Evolutionary conservation across 2,113 vertebrate genomes (phyloP).

Genomic region (Brachyhypopomus occidentalis): DNA sequence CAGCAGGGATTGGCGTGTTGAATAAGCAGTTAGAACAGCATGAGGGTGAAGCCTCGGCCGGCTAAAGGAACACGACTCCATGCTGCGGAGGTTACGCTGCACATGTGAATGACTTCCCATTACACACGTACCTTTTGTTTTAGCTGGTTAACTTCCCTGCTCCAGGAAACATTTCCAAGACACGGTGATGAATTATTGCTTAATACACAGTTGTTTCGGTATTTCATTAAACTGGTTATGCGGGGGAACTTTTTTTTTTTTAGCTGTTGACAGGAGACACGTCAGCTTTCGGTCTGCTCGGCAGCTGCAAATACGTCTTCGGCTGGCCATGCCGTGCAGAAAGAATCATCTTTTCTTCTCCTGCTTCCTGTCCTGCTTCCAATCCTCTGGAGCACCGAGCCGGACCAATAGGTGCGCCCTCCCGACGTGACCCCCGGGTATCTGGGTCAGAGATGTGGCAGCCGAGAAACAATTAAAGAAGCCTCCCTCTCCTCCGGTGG

Average conservation of each 20-base stretch:
- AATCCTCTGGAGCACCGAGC: constrained; percentile 26
- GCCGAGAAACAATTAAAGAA: constrained; percentile 77
- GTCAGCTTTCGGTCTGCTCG: constrained; percentile 29
- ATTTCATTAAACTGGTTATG: background rate
- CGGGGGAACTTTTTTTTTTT: background rate
- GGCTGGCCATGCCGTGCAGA: constrained; percentile 43
- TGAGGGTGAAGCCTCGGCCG: constrained; percentile 10
- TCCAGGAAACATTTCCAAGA: background rate
- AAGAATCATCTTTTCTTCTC: constrained; percentile 40
- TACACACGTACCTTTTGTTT: too few relatives aligned
- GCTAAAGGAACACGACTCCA: constrained; percentile 21
- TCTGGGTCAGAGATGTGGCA: constrained; percentile 61
- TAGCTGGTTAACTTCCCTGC: background rate
- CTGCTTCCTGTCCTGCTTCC: constrained; percentile 7
- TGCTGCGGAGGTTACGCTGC: background rate
- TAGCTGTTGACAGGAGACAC: constrained; percentile 6
- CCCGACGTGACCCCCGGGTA: constrained; percentile 56
- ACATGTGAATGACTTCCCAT: constrained; percentile 17
- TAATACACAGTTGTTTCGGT: too few relatives aligned
- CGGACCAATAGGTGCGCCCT: constrained; percentile 37
- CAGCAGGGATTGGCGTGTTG: constrained; percentile 22
- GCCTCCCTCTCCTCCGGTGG: constrained; percentile 60
- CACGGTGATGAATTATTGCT: too few relatives aligned
- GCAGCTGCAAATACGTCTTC: constrained; percentile 26
- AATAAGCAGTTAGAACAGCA: constrained; percentile 35